phyloP scores from a whole-genome alignment of 2,888 invertebrate genomes.

The Volucella zonaria region DNA sequence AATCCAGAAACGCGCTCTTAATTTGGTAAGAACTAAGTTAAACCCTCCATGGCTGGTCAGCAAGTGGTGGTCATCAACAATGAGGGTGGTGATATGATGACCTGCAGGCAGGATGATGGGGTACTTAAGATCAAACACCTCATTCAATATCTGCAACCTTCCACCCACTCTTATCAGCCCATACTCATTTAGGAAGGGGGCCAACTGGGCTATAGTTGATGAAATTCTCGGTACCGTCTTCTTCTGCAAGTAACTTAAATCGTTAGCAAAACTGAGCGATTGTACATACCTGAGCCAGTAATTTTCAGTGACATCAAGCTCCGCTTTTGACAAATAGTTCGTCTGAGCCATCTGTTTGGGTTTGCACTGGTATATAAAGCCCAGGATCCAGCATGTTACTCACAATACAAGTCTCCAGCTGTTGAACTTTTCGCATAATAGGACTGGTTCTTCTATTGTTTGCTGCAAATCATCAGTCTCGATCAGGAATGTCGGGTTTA shows the following conservation, averaged over 20 bases:
- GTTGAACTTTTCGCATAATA: slow-evolving; percentile 1
- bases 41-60: slow-evolving; percentile 28
- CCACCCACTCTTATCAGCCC: slow-evolving; percentile 29
- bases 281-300: too few relatives aligned
- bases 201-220: not conserved
- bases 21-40: not conserved
- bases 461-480: too few relatives aligned
- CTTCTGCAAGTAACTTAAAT: too few relatives aligned
- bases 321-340: too few relatives aligned
- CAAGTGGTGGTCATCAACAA: slow-evolving; percentile 17
- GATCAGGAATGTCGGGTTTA: too few relatives aligned
- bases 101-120: slow-evolving; percentile 24
- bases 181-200: slow-evolving; percentile 20
- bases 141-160: slow-evolving; percentile 7
- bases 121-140: slow-evolving; percentile 5
- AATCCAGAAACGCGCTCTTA: slow-evolving; percentile 45
- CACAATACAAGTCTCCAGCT: slow-evolving; percentile 30
- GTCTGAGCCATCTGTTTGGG: not conserved
- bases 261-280: too few relatives aligned
- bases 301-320: too few relatives aligned
- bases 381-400: slow-evolving; percentile 29
- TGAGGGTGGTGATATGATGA: not conserved
- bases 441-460: not conserved
- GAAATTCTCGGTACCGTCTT: not conserved
- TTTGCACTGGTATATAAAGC: not conserved